Evolutionary conservation across 2,113 vertebrate genomes (phyloP), one percentile per base, ranked within the genome.

Genomic region (Halichoeres trimaculatus): DNA sequence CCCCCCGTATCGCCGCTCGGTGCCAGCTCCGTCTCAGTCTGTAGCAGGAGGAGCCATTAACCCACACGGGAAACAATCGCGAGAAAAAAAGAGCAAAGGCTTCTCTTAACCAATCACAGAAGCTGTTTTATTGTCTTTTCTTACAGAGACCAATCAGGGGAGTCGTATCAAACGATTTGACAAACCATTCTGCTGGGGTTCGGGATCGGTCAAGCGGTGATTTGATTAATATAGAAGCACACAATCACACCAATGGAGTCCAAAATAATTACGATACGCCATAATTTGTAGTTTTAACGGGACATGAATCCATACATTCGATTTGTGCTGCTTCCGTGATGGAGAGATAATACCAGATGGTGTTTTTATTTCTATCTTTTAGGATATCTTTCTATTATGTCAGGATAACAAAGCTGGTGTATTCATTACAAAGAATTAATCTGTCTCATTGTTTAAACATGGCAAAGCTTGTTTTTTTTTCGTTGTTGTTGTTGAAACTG

Each of bases 11-110:
- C 86, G 85, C 83, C 75, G 77, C 90, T 92, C 88, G 78, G 74
- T 92, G 88, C 90, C 86, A 91, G 92, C 95, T 93, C 95, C 91
- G 95, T 94, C 95, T 95, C 95, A 77, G 74, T 94, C 95, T 91
- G 93, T 94, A 95, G 95, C 97, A 98, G 96, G 96, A 97, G 96
- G 96, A 97, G 97, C 97, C 97, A 98, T 97, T 95, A 90, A 93
- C 86, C 93, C 95, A 91, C 94, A 94, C 94, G 93, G 93, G 91
- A 91, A 94, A 93, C 88, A 84, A 87, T 94, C 84, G 90, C 87
- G 90, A 89, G 91, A 89, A 85, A 84, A 83, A 86, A 86, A 88
- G 66, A 92, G 83, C 84, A 85, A 82, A 57, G 70, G 61, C 77
- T 70, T 53, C 14, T 22, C 26, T 89, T 60, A 55, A 74, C 94